These are phyloP conservation scores for Lepisosteus oculatus DNA, from an alignment of 2,113 vertebrate species.

Conservation along the genomic window DNA sequence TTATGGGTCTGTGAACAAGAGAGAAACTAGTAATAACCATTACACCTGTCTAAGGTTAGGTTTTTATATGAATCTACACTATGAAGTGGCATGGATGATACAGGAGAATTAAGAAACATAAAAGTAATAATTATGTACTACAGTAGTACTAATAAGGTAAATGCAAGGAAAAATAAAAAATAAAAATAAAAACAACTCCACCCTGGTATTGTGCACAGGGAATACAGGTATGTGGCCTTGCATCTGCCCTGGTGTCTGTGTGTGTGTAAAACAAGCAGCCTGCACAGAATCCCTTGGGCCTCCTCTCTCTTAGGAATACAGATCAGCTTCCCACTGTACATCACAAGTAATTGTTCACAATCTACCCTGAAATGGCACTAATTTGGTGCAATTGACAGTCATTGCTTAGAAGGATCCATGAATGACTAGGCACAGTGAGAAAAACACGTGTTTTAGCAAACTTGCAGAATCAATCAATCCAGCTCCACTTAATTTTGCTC, in stretches of 20 bases:
- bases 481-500: not conserved
- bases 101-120: no score
- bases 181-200: no score
- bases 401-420: constrained; percentile 24
- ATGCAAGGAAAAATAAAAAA: no score
- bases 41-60: no score
- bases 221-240: constrained; percentile 4
- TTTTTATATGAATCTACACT: no score
- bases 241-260: constrained; percentile 8
- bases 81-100: no score
- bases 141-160: no score
- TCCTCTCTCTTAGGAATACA: constrained; percentile 28
- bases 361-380: constrained; percentile 48
- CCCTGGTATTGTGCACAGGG: not conserved
- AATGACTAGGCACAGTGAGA: constrained; percentile 16
- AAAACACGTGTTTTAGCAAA: not conserved
- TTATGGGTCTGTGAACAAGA: no score
- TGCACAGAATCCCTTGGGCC: constrained; percentile 14
- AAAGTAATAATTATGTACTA: no score
- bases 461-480: constrained; percentile 1
- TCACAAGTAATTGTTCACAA: constrained; percentile 45
- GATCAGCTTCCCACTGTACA: constrained; percentile 32
- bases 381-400: constrained; percentile 37
- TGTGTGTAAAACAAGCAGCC: constrained; percentile 13
- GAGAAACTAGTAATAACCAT: no score